Evolutionary conservation across 2,113 vertebrate genomes (phyloP), one percentile per base, ranked within the genome.

Genomic region (Agapornis roseicollis): DNA sequence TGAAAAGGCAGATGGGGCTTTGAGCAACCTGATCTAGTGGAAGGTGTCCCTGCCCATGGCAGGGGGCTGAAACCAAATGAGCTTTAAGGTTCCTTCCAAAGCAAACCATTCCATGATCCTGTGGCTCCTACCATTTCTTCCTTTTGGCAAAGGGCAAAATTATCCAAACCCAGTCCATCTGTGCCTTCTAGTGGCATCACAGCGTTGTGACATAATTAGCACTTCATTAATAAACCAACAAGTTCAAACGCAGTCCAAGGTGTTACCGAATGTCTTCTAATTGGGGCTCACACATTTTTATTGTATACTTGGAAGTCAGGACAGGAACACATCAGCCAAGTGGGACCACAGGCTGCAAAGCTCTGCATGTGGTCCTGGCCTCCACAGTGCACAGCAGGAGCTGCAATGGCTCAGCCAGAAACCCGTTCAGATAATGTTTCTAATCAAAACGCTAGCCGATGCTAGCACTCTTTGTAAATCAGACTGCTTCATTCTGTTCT

Each of bases 111-210:
- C 20, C 14, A 20, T n/a, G 33, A 23, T n/a, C 23, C 56, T 58
- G 9, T 15, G 20, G 13, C 46, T 69, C 65, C n/a, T 4, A 5
- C 17, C 16, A 1, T 25, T 29, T 46, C 31, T 31, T 12, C 17
- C 12, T 63, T 50, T n/a, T 8, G 6, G 14, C 4, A 17, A 16
- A 1, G 17, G 5, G 13, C 20, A 17, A 19, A 37, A 17, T n/a
- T 13, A 25, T 27, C 42, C 42, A 9, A 56, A 87, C 22, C 22
- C 63, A 13, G 96, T 69, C 13, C 93, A 92, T 78, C 39, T 85
- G 22, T 91, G 96, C 96, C 97, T 88, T 95, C 97, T 97, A 96
- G 96, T 94, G 97, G 96, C 44, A 0, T 6, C 39, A 20, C 2
- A 2, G 33, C 6, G 69, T 27, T 56, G 55, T 8, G 70, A 44